These are phyloP conservation scores for Antheraea mylitta DNA, from an alignment of 1,140 invertebrate species.

Conservation along the genomic window DNA sequence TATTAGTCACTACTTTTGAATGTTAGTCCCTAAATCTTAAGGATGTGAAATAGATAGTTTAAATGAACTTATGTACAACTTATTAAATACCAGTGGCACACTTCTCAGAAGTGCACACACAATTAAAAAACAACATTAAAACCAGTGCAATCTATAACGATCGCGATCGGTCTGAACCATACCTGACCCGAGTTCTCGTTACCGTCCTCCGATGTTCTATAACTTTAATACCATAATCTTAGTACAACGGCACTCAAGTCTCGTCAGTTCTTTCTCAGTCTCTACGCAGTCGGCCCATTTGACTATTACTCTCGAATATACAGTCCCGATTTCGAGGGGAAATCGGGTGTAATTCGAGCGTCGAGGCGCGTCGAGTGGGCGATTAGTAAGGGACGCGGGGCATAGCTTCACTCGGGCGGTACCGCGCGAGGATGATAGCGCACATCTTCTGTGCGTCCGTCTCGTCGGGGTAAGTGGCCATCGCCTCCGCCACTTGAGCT, in stretches of 20 bases:
- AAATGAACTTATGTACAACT: constrained; percentile 38
- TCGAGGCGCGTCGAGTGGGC: neutral
- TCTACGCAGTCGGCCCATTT: neutral
- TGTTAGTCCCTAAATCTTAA: neutral
- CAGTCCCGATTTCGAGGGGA: constrained; percentile 22
- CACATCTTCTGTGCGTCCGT: constrained; percentile 93
- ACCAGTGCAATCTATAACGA: constrained; percentile 1
- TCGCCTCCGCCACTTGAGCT: constrained; percentile 90
- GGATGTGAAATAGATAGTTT: neutral
- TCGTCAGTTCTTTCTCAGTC: neutral
- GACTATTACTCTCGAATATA: constrained; percentile 14
- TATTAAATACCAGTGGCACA: constrained; percentile 37
- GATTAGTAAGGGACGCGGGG: constrained; percentile 32
- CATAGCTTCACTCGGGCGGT: constrained; percentile 59
- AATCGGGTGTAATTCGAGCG: constrained; percentile 24
- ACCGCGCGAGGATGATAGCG: constrained; percentile 86
- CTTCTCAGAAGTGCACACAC: constrained; percentile 54
- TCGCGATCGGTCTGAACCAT: neutral
- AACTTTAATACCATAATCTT: neutral
- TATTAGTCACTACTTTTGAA: neutral
- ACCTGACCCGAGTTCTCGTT: neutral
- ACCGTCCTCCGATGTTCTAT: neutral
- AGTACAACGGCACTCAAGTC: neutral
- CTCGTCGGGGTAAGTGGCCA: constrained; percentile 92
- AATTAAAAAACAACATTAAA: neutral